phyloP scores from a whole-genome alignment of 2,797 vertebrate species.

The Anguilla obscura region DNA sequence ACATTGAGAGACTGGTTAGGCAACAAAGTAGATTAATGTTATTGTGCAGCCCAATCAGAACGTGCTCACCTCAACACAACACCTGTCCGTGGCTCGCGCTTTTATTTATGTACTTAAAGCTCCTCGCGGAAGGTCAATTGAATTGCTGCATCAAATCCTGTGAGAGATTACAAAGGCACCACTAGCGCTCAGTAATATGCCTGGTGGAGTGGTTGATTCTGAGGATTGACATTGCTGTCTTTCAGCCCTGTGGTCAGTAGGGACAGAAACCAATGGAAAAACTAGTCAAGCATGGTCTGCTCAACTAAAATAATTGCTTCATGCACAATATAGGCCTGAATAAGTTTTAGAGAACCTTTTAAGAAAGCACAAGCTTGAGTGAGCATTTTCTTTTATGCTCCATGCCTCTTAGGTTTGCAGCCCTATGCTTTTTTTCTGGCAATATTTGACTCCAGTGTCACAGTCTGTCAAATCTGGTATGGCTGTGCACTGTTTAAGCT shows the following conservation, averaged over 20 bases:
- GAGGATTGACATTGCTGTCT: not conserved
- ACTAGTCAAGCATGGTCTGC: not conserved
- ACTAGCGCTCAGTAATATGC: constrained; percentile 1
- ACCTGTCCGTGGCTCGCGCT: not conserved
- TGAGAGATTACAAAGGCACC: constrained; percentile 15
- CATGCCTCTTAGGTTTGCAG: no score
- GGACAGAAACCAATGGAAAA: not conserved
- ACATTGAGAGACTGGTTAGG: not conserved
- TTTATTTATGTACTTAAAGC: constrained; percentile 25
- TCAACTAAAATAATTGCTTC: not conserved
- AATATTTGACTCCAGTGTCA: no score
- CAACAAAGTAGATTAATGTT: not conserved
- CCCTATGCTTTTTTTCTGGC: no score
- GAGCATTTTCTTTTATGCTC: no score
- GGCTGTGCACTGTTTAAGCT: no score
- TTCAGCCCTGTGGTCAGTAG: not conserved
- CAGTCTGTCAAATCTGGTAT: no score
- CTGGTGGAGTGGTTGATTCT: constrained; percentile 4
- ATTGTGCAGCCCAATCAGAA: not conserved
- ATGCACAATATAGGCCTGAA: not conserved
- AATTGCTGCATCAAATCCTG: constrained; percentile 22
- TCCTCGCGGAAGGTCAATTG: constrained; percentile 23
- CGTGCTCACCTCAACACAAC: not conserved
- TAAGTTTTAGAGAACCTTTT: not conserved
- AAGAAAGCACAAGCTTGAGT: not conserved